These are phyloP conservation scores for Sebastiscus tertius DNA, from an alignment of 2,797 vertebrate genomes.

Conservation along the genomic window DNA sequence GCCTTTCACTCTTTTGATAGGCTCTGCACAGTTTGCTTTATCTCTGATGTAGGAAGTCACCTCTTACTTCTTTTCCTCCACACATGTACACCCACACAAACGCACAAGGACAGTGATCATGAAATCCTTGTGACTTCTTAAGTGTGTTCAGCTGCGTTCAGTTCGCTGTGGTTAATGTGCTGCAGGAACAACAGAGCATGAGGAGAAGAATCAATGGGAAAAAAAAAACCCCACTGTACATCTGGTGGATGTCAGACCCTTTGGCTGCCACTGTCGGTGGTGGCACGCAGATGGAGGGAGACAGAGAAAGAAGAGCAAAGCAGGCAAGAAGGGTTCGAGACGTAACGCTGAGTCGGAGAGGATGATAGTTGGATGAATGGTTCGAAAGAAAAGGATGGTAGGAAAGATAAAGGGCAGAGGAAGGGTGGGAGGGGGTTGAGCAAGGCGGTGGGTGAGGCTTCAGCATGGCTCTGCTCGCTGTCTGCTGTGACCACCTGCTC, in stretches of 20 bases:
- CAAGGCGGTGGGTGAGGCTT: conserved; percentile 32
- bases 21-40: background rate
- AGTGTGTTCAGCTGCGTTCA: conserved; percentile 23
- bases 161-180: conserved; percentile 16
- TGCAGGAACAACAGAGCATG: conserved; percentile 1
- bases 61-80: background rate
- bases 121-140: conserved; percentile 15
- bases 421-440: conserved; percentile 8
- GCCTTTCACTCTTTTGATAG: background rate
- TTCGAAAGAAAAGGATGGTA: conserved; percentile 41
- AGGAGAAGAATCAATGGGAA: background rate
- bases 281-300: conserved; percentile 27
- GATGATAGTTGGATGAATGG: conserved; percentile 14
- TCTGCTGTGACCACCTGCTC: conserved; percentile 70
- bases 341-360: conserved; percentile 25
- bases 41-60: background rate
- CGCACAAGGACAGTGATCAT: background rate
- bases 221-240: conserved; percentile 22
- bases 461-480: conserved; percentile 47
- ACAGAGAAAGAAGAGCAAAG: background rate
- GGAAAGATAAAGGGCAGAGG: conserved; percentile 47
- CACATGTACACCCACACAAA: background rate
- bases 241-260: conserved; percentile 38
- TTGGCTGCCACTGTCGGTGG: conserved; percentile 35
- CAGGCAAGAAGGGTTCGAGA: conserved; percentile 16